Base-by-base conservation (phyloP, 1,140 invertebrate genomes). In the Pinna nobilis region DNA sequence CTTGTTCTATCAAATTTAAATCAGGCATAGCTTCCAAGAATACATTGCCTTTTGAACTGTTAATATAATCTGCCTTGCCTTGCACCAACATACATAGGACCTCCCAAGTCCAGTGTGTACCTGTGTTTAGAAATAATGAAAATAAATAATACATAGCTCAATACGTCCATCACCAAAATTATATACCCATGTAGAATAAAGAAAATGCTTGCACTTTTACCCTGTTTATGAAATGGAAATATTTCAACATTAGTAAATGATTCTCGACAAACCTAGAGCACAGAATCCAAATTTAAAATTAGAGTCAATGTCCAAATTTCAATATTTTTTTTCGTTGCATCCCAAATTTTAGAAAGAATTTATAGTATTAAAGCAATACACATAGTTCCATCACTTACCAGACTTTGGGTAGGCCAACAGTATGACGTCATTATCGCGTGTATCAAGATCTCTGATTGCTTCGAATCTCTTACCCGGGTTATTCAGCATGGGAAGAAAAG, bases 91-190 rank as follows among this genome's bases (percentile, higher is more conserved):
- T 78, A 47, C 59, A 66, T 9, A 76, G 32, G 11, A 81, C 61
- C 37, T 81, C 79, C 79, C 79, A 81, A 20, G 71, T n/a, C 79
- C 79, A 81, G 51, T 78, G 76, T 6, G 76, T 81, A 7, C 79
- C 79, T 81, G 60, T n/a, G 49, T 30, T 2, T 47, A 20, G 20
- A 47, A 47, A 3, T n/a, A n/a, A n/a, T n/a, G n/a, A n/a, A n/a
- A n/a, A n/a, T n/a, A n/a, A n/a, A n/a, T n/a, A n/a, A n/a, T n/a
- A n/a, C n/a, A n/a, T n/a, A n/a, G n/a, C n/a, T n/a, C n/a, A n/a
- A n/a, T n/a, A n/a, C n/a, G n/a, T n/a, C n/a, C n/a, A n/a, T n/a
- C n/a, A n/a, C n/a, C n/a, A n/a, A n/a, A n/a, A n/a, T n/a, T n/a
- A n/a, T n/a, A n/a, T n/a, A n/a, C n/a, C n/a, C n/a, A n/a, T n/a